These are phyloP conservation scores for Popillia japonica DNA, from an alignment of 1,140 invertebrate species.

Conservation along the genomic window DNA sequence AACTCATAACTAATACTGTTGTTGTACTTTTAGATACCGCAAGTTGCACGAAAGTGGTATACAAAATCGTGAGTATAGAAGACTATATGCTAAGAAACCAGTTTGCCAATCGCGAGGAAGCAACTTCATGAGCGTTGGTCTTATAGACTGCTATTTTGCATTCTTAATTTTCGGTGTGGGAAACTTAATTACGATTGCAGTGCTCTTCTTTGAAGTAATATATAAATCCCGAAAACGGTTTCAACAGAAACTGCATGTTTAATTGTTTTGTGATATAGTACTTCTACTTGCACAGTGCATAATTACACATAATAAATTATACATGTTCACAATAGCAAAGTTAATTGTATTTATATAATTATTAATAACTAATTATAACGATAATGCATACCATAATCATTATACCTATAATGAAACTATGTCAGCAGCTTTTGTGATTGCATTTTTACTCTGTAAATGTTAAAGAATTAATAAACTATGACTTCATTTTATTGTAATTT, in stretches of 20 bases:
- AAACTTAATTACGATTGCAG: neutral
- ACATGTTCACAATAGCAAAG: too few relatives aligned
- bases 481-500: too few relatives aligned
- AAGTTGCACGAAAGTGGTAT: constrained; percentile 68
- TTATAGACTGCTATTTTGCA: constrained; percentile 51
- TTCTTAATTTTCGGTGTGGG: constrained; percentile 50
- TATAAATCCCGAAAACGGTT: neutral
- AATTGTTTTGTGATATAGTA: neutral
- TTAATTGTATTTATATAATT: too few relatives aligned
- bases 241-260: constrained; percentile 8
- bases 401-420: too few relatives aligned
- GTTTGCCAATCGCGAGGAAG: constrained; percentile 57
- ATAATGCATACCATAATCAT: too few relatives aligned
- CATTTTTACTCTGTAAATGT: too few relatives aligned
- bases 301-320: too few relatives aligned
- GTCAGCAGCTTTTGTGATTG: too few relatives aligned
- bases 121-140: constrained; percentile 50
- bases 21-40: constrained; percentile 60
- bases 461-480: too few relatives aligned
- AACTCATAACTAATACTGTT: neutral
- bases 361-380: too few relatives aligned
- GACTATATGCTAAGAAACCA: constrained; percentile 67
- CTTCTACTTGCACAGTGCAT: neutral
- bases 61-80: constrained; percentile 62
- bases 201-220: constrained; percentile 42